phyloP scores from a whole-genome alignment of 2,888 invertebrate species.

The Embidobia sp. region DNA sequence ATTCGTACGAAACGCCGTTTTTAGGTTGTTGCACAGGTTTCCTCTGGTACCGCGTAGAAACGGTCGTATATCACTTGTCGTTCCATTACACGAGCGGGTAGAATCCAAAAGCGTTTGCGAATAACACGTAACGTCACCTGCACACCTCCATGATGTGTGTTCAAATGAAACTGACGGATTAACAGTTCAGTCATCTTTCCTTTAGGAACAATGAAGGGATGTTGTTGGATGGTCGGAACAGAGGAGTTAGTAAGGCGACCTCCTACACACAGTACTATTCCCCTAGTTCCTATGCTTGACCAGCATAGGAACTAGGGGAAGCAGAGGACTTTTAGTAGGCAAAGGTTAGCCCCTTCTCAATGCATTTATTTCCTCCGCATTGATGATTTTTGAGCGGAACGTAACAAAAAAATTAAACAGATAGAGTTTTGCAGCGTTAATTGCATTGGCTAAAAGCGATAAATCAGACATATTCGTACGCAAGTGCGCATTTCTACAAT shows the following conservation, averaged over 20 bases:
- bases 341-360: not conserved
- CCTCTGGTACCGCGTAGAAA: no score
- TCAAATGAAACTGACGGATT: not conserved
- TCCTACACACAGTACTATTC: not conserved
- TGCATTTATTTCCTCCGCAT: no score
- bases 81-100: slow-evolving; percentile 16
- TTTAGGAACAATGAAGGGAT: not conserved
- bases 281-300: not conserved
- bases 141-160: slow-evolving; percentile 26
- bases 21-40: no score
- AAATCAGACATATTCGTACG: no score
- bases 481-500: no score
- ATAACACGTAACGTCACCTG: slow-evolving; percentile 38
- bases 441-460: no score
- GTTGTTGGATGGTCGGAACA: not conserved
- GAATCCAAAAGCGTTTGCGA: slow-evolving; percentile 40
- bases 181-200: not conserved
- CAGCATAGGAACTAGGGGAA: not conserved
- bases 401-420: no score
- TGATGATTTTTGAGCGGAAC: no score
- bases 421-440: no score
- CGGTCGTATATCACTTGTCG: not conserved
- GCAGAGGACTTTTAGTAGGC: not conserved
- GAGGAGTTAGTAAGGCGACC: not conserved
- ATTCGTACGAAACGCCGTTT: no score